Evolutionary conservation across 2,797 vertebrate genomes (phyloP).

Genomic region (Synaphobranchus kaupii): DNA sequence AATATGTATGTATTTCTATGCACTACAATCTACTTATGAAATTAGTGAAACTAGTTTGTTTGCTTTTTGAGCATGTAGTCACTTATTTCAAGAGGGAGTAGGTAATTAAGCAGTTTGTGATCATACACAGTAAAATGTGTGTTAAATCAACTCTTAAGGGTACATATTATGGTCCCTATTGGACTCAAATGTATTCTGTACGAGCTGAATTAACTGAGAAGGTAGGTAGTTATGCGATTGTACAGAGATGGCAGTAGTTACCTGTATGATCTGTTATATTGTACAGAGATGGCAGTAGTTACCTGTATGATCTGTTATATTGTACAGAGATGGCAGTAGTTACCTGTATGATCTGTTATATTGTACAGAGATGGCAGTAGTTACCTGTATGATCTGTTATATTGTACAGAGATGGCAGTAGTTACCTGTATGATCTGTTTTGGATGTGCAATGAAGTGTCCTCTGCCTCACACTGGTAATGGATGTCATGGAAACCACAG

Average conservation of each 20-base stretch:
- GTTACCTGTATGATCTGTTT: constrained; percentile 52
- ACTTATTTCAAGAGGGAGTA: not conserved
- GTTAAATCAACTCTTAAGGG: no score
- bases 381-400: no score
- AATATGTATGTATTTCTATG: not conserved
- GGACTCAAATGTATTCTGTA: no score
- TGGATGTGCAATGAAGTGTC: constrained; percentile 51
- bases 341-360: constrained; percentile 46
- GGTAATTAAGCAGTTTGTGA: not conserved
- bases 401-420: not conserved
- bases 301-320: constrained; percentile 51
- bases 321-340: no score
- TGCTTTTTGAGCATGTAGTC: not conserved
- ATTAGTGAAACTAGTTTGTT: not conserved
- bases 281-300: no score
- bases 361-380: not conserved
- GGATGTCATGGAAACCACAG: constrained; percentile 23
- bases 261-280: constrained; percentile 50
- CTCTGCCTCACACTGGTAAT: constrained; percentile 35
- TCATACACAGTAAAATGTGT: no score
- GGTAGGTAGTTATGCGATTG: not conserved
- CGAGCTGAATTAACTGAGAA: no score
- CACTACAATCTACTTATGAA: not conserved
- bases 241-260: constrained; percentile 8
- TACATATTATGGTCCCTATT: no score